Base-by-base conservation (phyloP, 2,113 vertebrate species). In the Datnioides undecimradiatus region DNA sequence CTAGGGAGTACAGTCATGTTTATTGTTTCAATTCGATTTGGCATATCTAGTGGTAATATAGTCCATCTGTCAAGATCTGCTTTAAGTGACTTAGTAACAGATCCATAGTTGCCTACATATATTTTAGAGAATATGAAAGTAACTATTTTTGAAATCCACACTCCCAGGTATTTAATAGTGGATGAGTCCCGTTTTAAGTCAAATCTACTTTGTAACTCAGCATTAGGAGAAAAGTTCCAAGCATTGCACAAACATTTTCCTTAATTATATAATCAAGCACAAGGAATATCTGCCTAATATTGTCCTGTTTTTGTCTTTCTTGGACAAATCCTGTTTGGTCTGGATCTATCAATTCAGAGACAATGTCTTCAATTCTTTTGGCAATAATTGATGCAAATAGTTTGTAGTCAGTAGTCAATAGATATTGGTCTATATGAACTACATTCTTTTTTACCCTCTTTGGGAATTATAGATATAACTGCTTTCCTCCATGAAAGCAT, bases 391-490 rank as follows among this genome's bases (percentile, higher is more conserved):
- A 41, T 10, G 40, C 40, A 41, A 41, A 46, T 11, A 58, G 27
- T 12, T 72, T 58, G 3, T 59, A 64, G 25, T 75, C 48, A 0
- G 8, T 51, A 54, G 54, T 74, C 6, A 74, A 64, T 54, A 7
- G 34, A 74, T 54, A 74, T 54, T 5, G 48, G 72, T 1, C 46
- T 36, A 36, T 64, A 54, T 27, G 40, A 66, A 34, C 59, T 43
- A 10, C 38, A 43, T 25, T 41, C 34, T 23, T 58, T 10, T n/a
- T 23, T 49, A 4, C n/a, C 48, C 5, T 23, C 48, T 2, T 23
- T 23, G 23, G 48, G n/a, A 4, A 49, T 49, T 23, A 49, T 11
- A 23, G 48, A 49, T 49, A 49, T 48, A n/a, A 48, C 10, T 23
- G 48, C 48, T 4, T 49, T 3, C 3, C 23, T 49, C 19, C 23